Evolutionary conservation across 2,888 invertebrate species (phyloP).

Genomic region (Petrophora chlorosata): DNA sequence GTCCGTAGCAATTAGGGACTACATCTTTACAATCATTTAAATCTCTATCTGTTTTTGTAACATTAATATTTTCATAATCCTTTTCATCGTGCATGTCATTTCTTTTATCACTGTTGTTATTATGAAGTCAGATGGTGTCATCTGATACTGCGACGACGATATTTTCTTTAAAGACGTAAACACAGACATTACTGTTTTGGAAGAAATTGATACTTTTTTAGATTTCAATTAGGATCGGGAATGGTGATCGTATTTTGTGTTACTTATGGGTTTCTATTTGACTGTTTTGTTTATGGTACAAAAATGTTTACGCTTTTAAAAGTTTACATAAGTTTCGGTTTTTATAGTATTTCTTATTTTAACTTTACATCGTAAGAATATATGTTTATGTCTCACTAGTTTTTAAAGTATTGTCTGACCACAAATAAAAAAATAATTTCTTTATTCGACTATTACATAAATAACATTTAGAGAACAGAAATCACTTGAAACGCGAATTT

Average conservation of each 20-base stretch:
- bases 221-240: constrained; percentile 32
- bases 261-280: constrained; percentile 43
- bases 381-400: too few relatives aligned
- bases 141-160: constrained; percentile 23
- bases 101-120: constrained; percentile 23
- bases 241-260: constrained; percentile 35
- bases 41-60: too few relatives aligned
- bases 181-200: constrained; percentile 39
- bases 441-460: too few relatives aligned
- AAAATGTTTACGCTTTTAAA: constrained; percentile 9
- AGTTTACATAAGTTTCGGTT: too few relatives aligned
- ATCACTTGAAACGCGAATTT: too few relatives aligned
- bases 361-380: too few relatives aligned
- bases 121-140: constrained; percentile 27
- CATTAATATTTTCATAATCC: constrained; percentile 61
- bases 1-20: constrained; percentile 57
- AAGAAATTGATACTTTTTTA: constrained; percentile 44
- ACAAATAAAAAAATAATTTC: too few relatives aligned
- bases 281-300: constrained; percentile 40
- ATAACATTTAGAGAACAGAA: too few relatives aligned
- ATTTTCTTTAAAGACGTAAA: constrained; percentile 36
- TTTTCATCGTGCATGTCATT: constrained; percentile 30
- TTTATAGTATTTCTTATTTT: too few relatives aligned
- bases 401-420: too few relatives aligned
- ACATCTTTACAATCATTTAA: constrained; percentile 56